A percentile compares a stretch with the other conserved stretches of the same genome.
Conservation (phyloP, 2,113 vertebrate species). For the Paracanthobrama guichenoti region DNA sequence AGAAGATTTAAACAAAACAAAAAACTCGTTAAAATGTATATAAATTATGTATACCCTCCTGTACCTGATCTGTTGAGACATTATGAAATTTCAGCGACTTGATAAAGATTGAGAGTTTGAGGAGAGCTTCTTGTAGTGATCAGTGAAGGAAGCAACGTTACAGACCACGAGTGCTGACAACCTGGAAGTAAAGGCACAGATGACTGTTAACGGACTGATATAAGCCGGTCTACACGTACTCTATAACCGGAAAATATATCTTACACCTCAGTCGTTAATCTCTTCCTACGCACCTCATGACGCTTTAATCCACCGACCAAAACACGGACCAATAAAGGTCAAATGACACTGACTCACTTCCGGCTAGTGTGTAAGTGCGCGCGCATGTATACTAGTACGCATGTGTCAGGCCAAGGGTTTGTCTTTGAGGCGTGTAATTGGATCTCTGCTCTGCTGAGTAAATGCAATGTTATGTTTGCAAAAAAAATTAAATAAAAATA, state of each 20-base stretch:
- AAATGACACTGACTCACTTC: conserved; percentile 8
- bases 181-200: not conserved
- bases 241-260: not conserved
- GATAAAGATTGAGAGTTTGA: not conserved
- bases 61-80: conserved; percentile 81
- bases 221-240: not conserved
- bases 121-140: not conserved
- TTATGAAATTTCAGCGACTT: conserved; percentile 59
- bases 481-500: too few species aligned
- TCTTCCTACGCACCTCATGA: conserved; percentile 25
- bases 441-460: not conserved
- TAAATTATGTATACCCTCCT: not conserved
- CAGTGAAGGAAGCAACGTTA: not conserved
- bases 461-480: too few species aligned
- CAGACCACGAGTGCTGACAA: not conserved
- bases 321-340: conserved; percentile 17
- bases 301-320: not conserved
- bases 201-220: not conserved
- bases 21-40: not conserved
- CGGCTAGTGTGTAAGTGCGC: not conserved
- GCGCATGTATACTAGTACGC: not conserved
- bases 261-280: conserved; percentile 21
- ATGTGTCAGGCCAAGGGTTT: not conserved
- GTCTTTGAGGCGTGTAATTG: not conserved
- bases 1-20: not conserved